These are phyloP conservation scores for Tetrao urogallus DNA, from an alignment of 2,113 vertebrate species.

Conservation along the genomic window DNA sequence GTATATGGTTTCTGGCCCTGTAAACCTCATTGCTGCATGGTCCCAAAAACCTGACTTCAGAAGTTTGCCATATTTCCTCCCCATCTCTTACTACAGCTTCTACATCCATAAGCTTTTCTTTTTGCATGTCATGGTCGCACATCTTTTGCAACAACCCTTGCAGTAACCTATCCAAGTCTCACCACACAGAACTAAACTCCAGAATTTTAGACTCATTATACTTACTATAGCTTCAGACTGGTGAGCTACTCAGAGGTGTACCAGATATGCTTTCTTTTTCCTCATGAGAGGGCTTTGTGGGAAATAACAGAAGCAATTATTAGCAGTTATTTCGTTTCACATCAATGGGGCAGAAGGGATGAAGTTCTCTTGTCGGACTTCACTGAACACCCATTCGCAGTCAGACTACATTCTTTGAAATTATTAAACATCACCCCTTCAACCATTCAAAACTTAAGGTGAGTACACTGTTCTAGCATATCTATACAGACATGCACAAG, in stretches of 20 bases:
- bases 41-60: neutral
- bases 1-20: neutral
- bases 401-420: neutral
- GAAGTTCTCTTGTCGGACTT: neutral
- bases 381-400: neutral
- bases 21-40: neutral
- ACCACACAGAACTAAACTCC: neutral
- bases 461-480: neutral
- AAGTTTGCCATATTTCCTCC: neutral
- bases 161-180: neutral
- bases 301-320: neutral
- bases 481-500: neutral
- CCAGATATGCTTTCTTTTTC: neutral
- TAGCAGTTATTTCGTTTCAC: neutral
- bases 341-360: neutral
- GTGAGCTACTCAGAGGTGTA: neutral
- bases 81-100: neutral
- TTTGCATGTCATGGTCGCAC: neutral
- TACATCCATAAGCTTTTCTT: neutral
- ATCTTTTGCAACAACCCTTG: neutral
- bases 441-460: neutral
- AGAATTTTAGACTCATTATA: neutral
- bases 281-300: neutral
- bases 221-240: neutral
- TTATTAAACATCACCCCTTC: neutral